Base-by-base conservation (phyloP, 2,888 invertebrate genomes). In the Sisyra nigra region DNA sequence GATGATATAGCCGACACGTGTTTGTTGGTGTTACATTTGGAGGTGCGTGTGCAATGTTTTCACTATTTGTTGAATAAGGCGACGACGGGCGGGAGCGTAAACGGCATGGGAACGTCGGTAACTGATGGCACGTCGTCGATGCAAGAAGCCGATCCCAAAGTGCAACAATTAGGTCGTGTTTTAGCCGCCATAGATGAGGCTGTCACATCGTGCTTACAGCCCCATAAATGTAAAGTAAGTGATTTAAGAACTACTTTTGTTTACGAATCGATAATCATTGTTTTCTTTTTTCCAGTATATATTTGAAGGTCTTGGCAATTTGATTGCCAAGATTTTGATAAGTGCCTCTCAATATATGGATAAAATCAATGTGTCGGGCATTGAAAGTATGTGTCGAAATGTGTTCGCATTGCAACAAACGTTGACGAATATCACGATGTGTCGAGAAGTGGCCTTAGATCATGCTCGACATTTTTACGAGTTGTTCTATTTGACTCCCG, bases 11-110 rank as follows among this genome's bases (percentile, higher is more conserved):
- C 91, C 1, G 86, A 92, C 56, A 91, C 86, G 42, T 93, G 93
- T 55, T 70, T 96, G 46, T 67, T 97, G 34, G 79, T 96, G 46
- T 66, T 96, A 42, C 94, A 96, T 68, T 69, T 96, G 51, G 96
- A 97, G 72, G 86, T 88, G 52, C 74, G 93, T 45, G 92, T 96
- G 35, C 92, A 93, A 59, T 96, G 94, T 63, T 94, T 96, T 68
- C 89, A 89, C 67, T 92, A 91, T 66, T 68, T 96, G 49, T 71
- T 62, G 45, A 60, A 60, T 1, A 60, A 61, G 44, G 57, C 57
- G 2, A 57, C 67, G 48, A 47, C 57, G 11, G 55, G 56, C 50
- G 55, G 59, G 31, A 17, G 19, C 9, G 7, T 24, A 7, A 24
- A 24, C 7, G 24, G 24, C 24, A 11, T 13, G 14, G 36, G 36